These are phyloP conservation scores for Ptyas mucosa DNA, from an alignment of 2,113 vertebrate species.

Conservation along the genomic window DNA sequence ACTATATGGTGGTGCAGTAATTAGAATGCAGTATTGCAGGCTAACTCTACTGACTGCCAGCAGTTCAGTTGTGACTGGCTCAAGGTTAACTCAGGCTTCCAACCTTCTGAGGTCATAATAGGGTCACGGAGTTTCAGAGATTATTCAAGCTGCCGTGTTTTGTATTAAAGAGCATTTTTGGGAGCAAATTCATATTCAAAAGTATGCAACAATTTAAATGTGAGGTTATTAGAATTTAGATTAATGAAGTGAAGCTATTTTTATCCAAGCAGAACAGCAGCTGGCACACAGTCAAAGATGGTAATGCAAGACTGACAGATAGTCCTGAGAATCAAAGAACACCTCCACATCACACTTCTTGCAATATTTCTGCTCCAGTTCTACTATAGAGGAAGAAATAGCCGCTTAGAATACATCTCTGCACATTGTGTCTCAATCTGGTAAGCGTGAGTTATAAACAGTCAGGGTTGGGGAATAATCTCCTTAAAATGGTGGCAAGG, in stretches of 20 bases:
- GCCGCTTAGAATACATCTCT: neutral
- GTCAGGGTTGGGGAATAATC: neutral
- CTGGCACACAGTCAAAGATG: neutral
- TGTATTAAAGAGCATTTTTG: neutral
- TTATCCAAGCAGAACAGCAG: neutral
- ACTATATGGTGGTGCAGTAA: neutral
- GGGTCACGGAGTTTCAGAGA: neutral
- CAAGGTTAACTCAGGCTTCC: neutral
- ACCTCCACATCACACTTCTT: neutral
- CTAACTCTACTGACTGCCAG: neutral
- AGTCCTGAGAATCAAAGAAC: neutral
- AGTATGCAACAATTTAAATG: neutral
- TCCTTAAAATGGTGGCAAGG: neutral
- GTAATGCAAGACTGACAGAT: neutral
- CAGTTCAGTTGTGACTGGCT: neutral
- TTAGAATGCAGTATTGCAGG: neutral
- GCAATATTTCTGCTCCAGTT: neutral
- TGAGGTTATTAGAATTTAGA: neutral
- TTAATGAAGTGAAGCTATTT: neutral
- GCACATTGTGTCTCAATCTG: neutral
- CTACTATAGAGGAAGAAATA: neutral
- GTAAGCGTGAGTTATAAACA: neutral
- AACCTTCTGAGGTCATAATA: neutral
- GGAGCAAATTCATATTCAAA: neutral
- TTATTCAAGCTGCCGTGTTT: neutral